Conservation (phyloP, 1,140 invertebrate genomes). For the Proctacanthus coquilletti region DNA sequence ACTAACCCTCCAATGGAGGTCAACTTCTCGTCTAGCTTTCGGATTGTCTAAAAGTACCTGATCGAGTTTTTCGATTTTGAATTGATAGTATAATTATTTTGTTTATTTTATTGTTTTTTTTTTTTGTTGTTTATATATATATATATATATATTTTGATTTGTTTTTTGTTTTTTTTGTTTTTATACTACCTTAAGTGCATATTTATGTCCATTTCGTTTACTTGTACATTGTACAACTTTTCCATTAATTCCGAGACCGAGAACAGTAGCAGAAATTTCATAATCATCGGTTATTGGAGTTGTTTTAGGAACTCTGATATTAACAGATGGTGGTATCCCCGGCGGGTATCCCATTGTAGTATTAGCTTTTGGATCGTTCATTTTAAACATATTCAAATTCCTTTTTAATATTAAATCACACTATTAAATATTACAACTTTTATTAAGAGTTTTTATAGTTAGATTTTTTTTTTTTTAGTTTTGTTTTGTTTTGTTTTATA, state of each 20-base stretch:
- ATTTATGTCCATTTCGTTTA: constrained; percentile 54
- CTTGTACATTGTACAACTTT: constrained; percentile 72
- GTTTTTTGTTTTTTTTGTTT: no score
- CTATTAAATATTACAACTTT: no score
- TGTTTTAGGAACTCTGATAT: no score
- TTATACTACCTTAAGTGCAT: constrained; percentile 80
- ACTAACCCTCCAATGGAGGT: constrained; percentile 85
- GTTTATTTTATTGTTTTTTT: not conserved
- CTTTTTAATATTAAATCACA: no score
- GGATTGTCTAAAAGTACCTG: constrained; percentile 80
- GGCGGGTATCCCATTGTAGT: no score
- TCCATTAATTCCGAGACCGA: constrained; percentile 96
- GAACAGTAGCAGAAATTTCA: constrained; percentile 80
- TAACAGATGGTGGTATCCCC: no score
- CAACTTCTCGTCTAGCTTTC: constrained; percentile 88
- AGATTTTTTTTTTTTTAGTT: no score
- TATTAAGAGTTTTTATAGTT: no score
- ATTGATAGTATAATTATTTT: not conserved
- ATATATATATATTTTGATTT: no score
- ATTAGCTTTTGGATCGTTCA: no score
- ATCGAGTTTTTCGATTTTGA: constrained; percentile 11
- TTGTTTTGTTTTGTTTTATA: no score
- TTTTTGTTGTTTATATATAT: not conserved
- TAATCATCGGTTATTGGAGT: constrained; percentile 83
- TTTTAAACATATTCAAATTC: no score